Evolutionary conservation across 2,888 invertebrate species (phyloP), one percentile per base, ranked within the genome.

Genomic region (Sylvicola fuscatus): DNA sequence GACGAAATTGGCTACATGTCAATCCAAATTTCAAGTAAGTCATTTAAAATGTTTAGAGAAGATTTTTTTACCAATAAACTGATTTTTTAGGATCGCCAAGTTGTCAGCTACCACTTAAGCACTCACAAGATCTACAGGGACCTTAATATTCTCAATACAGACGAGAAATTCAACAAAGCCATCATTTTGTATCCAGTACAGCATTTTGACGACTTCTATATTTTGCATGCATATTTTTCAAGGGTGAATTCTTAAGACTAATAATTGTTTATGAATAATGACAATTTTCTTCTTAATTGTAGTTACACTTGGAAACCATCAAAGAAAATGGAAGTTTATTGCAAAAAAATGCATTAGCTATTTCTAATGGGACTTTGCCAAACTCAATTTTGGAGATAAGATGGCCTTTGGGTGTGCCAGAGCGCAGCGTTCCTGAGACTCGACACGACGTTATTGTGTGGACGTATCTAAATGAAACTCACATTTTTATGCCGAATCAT

Each of bases 401-500:
- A 4, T 87, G 86, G 86, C 86, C 86, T 1, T 56, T 80, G 32
- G 86, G 80, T 37, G 70, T 71, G 42, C 69, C 71, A 39, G 60
- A 66, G 26, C 68, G 69, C 2, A 72, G 69, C 41, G 68, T 67
- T 42, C 76, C 83, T 3, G 64, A 66, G 11, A 75, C 73, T 35
- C 65, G 87, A 45, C 79, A 79, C 61, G 87, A 92, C 59, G 70
- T 92, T 42, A 65, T 84, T 33, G 72, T 73, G 31, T 93, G 90
- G 82, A 73, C 79, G 36, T 75, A 80, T 50, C 80, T 95, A 54
- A 92, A 90, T 51, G 66, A 65, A 41, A 77, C 79, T 13, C 83
- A 90, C 53, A 70, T 81, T 28, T 80, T 80, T 54, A 70, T 82
- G 55, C 73, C 80, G 15, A 77, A 79, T 54, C 84, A 89, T 49